These are phyloP conservation scores for Phyllopteryx taeniolatus DNA, from an alignment of 2,113 vertebrate genomes.

Conservation along the genomic window DNA sequence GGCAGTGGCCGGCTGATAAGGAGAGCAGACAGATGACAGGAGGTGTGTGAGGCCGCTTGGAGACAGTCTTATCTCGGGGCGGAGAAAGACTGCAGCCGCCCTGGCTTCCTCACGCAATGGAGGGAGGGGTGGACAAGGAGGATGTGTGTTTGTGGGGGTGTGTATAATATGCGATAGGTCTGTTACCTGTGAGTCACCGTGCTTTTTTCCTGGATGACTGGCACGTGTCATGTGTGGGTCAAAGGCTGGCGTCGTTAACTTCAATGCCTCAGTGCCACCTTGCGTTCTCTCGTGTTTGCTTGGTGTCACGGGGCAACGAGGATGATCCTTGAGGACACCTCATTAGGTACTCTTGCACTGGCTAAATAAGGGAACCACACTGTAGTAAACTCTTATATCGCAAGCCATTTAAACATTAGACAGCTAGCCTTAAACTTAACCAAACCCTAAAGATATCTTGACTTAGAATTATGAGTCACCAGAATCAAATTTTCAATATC, in stretches of 20 bases:
- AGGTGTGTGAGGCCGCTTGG: conserved; percentile 72
- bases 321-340: conserved; percentile 1
- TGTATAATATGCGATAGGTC: conserved; percentile 39
- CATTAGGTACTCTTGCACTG: neutral
- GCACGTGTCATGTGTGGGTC: conserved; percentile 32
- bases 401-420: neutral
- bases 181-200: conserved; percentile 69
- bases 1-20: conserved; percentile 68
- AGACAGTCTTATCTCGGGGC: conserved; percentile 78
- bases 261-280: conserved; percentile 61
- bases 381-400: neutral
- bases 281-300: conserved; percentile 29
- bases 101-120: conserved; percentile 70
- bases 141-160: conserved; percentile 23
- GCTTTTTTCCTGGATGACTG: conserved; percentile 39
- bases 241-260: conserved; percentile 33
- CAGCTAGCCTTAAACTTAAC: neutral
- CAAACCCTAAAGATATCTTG: no score
- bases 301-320: neutral
- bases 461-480: no score
- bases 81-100: conserved; percentile 67
- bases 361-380: neutral
- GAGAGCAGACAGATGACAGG: conserved; percentile 75
- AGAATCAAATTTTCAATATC: neutral
- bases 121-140: conserved; percentile 46